Conservation (phyloP, 2,113 vertebrate genomes). For the Mobula hypostoma region DNA sequence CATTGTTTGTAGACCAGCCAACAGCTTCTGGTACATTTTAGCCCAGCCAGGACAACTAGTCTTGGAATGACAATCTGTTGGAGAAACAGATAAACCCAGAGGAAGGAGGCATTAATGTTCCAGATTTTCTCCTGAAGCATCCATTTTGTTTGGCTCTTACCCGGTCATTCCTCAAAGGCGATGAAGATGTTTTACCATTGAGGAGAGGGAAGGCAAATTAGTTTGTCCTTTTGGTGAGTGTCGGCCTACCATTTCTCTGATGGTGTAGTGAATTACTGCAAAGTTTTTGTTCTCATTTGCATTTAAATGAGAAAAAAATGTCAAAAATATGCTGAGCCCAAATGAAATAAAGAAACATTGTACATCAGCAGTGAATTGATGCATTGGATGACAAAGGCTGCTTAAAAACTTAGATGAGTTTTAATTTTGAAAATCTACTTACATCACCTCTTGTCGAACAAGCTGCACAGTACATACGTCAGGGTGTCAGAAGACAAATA, state of each 20-base stretch:
- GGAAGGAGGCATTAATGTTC: neutral
- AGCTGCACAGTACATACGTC: conserved; percentile 1
- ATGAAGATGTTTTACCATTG: too few relatives aligned
- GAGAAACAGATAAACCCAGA: neutral
- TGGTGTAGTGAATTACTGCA: neutral
- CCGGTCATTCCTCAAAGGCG: neutral
- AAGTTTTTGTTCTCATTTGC: conserved; percentile 17
- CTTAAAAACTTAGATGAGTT: conserved; percentile 12
- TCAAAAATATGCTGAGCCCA: neutral
- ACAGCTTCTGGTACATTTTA: neutral
- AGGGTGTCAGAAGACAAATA: conserved; percentile 12
- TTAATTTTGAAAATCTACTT: conserved; percentile 35
- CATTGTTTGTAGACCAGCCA: neutral
- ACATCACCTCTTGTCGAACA: neutral
- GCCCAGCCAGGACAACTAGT: neutral
- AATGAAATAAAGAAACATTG: conserved; percentile 4
- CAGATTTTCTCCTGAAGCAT: neutral
- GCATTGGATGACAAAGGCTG: neutral
- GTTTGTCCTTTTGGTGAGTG: neutral
- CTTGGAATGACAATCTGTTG: too few relatives aligned
- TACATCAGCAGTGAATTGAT: neutral
- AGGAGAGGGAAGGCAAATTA: neutral
- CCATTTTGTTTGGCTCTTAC: too few relatives aligned
- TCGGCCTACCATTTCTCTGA: neutral
- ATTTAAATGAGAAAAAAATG: conserved; percentile 28